These are phyloP conservation scores for Caenorhabditis parvicauda DNA, from an alignment of 2,888 invertebrate genomes.

Conservation along the genomic window DNA sequence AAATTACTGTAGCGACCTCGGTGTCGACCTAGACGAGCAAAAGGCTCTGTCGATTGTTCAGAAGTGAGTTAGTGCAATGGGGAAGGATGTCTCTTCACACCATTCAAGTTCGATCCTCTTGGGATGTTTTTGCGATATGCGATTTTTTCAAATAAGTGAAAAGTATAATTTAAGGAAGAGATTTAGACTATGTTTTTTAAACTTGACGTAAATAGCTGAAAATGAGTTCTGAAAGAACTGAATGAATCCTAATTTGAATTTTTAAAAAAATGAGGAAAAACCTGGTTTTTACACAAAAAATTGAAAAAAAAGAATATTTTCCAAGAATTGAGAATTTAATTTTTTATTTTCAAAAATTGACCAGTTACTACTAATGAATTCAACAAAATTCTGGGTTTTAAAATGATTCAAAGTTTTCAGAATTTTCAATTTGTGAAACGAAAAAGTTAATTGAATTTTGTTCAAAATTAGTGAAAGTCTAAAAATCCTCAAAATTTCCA, in stretches of 20 bases:
- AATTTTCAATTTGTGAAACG: not conserved
- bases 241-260: not conserved
- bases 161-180: not conserved
- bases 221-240: too few relatives aligned
- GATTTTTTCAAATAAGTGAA: not conserved
- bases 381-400: not conserved
- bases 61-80: conserved; percentile 75
- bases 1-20: conserved; percentile 85
- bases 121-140: too few relatives aligned
- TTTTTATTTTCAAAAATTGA: not conserved
- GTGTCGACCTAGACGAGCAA: conserved; percentile 79
- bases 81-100: too few relatives aligned
- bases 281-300: too few relatives aligned
- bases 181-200: not conserved
- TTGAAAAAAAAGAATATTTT: not conserved
- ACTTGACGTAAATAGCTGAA: not conserved
- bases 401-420: not conserved
- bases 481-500: conserved; percentile 64
- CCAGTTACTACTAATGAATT: not conserved
- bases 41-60: conserved; percentile 85
- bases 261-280: not conserved
- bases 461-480: not conserved
- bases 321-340: not conserved
- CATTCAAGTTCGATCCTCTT: too few relatives aligned
- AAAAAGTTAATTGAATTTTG: not conserved